Conservation (phyloP, 2,888 invertebrate species). For the Notodonta dromedarius region DNA sequence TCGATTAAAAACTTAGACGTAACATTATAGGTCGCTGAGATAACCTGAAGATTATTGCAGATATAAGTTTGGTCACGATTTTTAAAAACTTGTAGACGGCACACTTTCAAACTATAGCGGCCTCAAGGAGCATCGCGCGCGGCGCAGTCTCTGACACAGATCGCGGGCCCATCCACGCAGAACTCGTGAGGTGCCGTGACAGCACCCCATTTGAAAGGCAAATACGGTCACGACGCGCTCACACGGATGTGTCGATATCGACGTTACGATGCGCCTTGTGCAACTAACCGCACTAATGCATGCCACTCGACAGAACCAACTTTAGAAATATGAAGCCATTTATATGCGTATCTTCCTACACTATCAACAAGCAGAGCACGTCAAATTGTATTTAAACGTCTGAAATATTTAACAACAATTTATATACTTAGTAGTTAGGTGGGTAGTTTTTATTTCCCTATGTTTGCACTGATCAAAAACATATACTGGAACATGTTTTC, state of each 20-base stretch:
- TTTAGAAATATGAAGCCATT: conserved; percentile 31
- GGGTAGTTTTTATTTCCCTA: no score
- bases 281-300: conserved; percentile 46
- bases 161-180: conserved; percentile 68
- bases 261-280: conserved; percentile 52
- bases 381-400: conserved; percentile 5
- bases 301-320: conserved; percentile 37
- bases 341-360: conserved; percentile 13
- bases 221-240: conserved; percentile 75
- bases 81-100: conserved; percentile 10
- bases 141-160: conserved; percentile 69
- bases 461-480: no score
- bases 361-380: background rate
- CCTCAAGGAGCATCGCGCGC: conserved; percentile 44
- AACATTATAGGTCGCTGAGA: background rate
- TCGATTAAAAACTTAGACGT: background rate
- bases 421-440: background rate
- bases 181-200: conserved; percentile 72
- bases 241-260: conserved; percentile 59
- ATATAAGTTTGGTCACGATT: conserved; percentile 14
- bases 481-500: no score
- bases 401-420: background rate
- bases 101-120: conserved; percentile 24
- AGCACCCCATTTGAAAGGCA: conserved; percentile 74
- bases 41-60: background rate